These are phyloP conservation scores for Turritopsis dohrnii DNA, from an alignment of 30 jellyfish, hydroid and myxozoan genomes.

Conservation along the genomic window DNA sequence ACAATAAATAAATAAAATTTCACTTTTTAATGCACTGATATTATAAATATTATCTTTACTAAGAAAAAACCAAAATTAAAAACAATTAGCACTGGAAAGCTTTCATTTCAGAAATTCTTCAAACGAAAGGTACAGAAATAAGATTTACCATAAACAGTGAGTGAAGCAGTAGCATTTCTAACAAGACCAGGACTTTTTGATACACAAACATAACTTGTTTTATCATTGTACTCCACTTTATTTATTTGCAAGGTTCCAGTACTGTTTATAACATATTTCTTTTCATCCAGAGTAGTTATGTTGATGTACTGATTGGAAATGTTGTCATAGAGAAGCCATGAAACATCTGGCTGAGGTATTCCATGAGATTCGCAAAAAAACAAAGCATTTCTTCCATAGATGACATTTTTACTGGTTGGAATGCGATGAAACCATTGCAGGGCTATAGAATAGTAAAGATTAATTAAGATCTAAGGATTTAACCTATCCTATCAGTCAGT, in stretches of 20 bases:
- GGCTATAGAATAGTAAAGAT: not conserved
- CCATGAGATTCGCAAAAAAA: constrained; percentile 32
- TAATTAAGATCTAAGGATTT: not conserved
- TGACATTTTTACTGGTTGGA: constrained; percentile 26
- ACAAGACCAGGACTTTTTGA: constrained; percentile 80
- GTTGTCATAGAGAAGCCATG: constrained; percentile 26
- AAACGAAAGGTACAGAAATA: not conserved
- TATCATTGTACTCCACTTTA: constrained; percentile 44
- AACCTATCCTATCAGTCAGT: not conserved
- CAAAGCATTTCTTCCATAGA: constrained; percentile 22
- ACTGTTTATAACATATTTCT: not conserved
- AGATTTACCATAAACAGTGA: constrained; percentile 75
- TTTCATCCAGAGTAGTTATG: not conserved
- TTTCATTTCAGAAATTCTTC: too few relatives aligned
- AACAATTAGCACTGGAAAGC: too few relatives aligned
- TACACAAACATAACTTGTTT: constrained; percentile 55
- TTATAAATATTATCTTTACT: too few relatives aligned
- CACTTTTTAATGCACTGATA: too few relatives aligned
- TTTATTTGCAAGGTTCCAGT: constrained; percentile 41
- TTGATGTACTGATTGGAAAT: not conserved
- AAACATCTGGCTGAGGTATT: constrained; percentile 20
- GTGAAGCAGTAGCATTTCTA: constrained; percentile 54
- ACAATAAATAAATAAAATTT: too few relatives aligned
- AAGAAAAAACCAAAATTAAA: too few relatives aligned
- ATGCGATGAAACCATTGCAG: constrained; percentile 18